Base-by-base conservation (phyloP, 2,113 vertebrate genomes). In the Labeo rohita region DNA sequence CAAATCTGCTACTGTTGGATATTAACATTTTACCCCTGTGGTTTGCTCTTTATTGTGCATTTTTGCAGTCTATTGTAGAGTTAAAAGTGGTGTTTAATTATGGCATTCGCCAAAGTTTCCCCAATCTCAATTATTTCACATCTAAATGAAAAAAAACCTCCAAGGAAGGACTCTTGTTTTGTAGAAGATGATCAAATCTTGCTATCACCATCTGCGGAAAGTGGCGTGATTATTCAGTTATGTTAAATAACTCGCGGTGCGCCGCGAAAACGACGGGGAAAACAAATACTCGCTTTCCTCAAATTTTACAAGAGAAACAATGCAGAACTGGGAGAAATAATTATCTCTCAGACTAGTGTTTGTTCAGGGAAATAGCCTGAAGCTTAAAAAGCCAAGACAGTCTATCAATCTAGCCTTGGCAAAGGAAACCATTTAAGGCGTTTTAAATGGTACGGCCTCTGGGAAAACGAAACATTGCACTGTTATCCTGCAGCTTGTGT, bases 381-480 rank as follows among this genome's bases (percentile, higher is more conserved):
- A 87, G 90, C 88, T 85, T 77, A 52, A 83, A 68, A 65, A 76
- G 39, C 50, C 50, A 88, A 72, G 59, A 13, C 11, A 88, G 75
- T 87, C 88, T 86, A 89, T 90, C 86, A 89, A 84, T 90, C 87
- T 66, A 78, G 74, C 18, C 68, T 83, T 78, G 81, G 72, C 78
- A 63, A 84, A 79, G 65, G 50, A 86, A 85, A 83, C 75, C 61
- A 79, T 89, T 89, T 88, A 84, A 84, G 54, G 47, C 45, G 72
- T 86, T 83, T 82, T 86, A 86, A 81, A 63, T 70, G 50, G 76
- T 75, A 13, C 12, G 52, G n/a, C 68, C 56, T 84, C 49, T 13
- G 8, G 80, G 85, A 72, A 77, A 18, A 13, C 8, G 6, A 72
- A 66, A 68, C 68, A 21, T 72, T 18, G 76, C n/a, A 73, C 45